phyloP scores from a whole-genome alignment of 1,140 invertebrate species.

The Aphaenogaster rudis region DNA sequence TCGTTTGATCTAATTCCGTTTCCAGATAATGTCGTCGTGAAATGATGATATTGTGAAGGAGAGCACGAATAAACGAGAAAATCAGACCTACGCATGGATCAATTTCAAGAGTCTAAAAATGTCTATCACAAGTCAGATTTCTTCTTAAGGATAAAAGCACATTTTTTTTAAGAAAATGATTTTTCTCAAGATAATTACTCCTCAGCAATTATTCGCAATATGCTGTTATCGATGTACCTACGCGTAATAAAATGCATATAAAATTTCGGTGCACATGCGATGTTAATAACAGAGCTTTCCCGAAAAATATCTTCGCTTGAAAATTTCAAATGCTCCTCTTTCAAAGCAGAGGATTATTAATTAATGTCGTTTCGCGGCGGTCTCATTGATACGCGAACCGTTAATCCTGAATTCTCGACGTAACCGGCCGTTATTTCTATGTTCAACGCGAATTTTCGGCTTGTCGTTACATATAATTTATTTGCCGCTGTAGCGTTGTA shows the following conservation, averaged over 20 bases:
- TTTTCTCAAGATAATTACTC: background rate
- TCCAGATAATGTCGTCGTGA: background rate
- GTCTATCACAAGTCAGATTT: background rate
- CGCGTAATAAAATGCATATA: too few species aligned
- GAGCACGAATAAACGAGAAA: background rate
- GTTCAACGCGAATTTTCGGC: slow-evolving; percentile 46
- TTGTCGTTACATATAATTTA: slow-evolving; percentile 60
- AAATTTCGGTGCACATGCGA: background rate
- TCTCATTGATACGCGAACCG: slow-evolving; percentile 43
- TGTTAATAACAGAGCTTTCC: background rate
- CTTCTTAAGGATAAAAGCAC: background rate
- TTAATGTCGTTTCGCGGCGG: slow-evolving; percentile 26
- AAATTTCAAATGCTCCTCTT: background rate
- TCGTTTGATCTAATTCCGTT: slow-evolving; percentile 7
- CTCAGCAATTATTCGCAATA: background rate
- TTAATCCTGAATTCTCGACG: slow-evolving; percentile 38
- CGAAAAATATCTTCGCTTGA: background rate
- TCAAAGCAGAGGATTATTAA: background rate
- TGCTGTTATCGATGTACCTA: too few species aligned
- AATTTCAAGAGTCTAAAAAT: background rate
- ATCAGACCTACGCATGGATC: background rate
- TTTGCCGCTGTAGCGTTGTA: slow-evolving; percentile 40
- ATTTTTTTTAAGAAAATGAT: background rate
- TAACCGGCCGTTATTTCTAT: slow-evolving; percentile 44
- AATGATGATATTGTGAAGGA: background rate